phyloP scores from a whole-genome alignment of 2,113 vertebrate species.

The Hippocampus barbouri region DNA sequence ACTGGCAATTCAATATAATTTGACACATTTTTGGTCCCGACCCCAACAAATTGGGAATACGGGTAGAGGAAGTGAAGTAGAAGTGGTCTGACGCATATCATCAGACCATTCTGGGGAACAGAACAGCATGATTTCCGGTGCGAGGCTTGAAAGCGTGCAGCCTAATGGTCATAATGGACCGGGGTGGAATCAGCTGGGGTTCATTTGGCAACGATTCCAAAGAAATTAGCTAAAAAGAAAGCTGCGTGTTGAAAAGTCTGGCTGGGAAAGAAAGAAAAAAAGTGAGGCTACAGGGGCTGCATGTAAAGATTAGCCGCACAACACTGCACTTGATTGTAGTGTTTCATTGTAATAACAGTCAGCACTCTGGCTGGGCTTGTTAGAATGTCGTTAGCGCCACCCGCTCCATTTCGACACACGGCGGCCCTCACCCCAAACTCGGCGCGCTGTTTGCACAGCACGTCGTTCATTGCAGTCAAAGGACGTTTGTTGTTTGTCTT shows the following conservation, averaged over 20 bases:
- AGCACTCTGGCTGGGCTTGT: constrained; percentile 18
- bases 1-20: no score
- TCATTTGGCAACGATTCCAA: not conserved
- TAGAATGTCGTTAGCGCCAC: constrained; percentile 7
- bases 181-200: not conserved
- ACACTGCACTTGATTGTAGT: constrained; percentile 45
- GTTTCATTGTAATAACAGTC: constrained; percentile 48
- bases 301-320: constrained; percentile 28
- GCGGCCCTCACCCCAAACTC: constrained; percentile 33
- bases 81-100: not conserved
- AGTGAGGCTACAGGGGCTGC: not conserved
- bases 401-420: constrained; percentile 40
- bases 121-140: not conserved
- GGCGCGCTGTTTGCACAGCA: not conserved
- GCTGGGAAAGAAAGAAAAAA: not conserved
- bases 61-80: not conserved
- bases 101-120: not conserved
- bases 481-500: constrained; percentile 37
- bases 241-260: not conserved
- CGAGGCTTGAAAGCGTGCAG: not conserved
- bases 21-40: not conserved
- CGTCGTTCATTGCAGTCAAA: constrained; percentile 34
- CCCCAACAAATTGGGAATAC: not conserved
- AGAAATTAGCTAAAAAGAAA: not conserved
- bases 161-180: not conserved